Percentiles rank a stretch among this genome's conserved stretches.
Evolutionary conservation across 2,797 vertebrate species (phyloP).

Genomic region (Lacerta viridis): DNA sequence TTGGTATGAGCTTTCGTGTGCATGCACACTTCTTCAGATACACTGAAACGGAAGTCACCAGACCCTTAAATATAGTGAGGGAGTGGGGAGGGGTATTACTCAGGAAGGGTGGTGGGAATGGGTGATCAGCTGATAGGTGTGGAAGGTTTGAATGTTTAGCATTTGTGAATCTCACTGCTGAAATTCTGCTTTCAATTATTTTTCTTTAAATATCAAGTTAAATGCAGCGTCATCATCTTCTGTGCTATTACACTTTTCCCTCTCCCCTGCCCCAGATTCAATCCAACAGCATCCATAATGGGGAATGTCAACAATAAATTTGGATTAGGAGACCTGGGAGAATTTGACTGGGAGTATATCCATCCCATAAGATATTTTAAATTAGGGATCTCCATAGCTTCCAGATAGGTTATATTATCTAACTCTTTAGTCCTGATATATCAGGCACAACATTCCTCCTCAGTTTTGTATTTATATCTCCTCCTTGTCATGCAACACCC

Average conservation of each 20-base stretch:
- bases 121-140: too few relatives aligned
- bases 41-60: too few relatives aligned
- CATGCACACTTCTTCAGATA: too few relatives aligned
- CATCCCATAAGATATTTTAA: neutral
- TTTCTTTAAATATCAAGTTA: too few relatives aligned
- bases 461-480: neutral
- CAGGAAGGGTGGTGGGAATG: too few relatives aligned
- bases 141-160: neutral
- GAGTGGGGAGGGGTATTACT: too few relatives aligned
- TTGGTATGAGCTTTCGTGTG: too few relatives aligned
- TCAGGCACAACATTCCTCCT: conserved; percentile 15
- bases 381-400: neutral
- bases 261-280: too few relatives aligned
- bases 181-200: neutral
- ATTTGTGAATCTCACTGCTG: neutral
- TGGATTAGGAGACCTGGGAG: neutral
- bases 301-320: neutral
- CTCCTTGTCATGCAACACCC: conserved; percentile 32
- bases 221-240: neutral
- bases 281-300: too few relatives aligned
- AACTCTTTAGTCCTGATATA: neutral
- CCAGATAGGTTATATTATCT: neutral
- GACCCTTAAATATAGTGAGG: too few relatives aligned
- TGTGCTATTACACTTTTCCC: neutral
- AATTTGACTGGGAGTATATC: neutral